phyloP scores from a whole-genome alignment of 2,113 vertebrate genomes.

The Panthera uncia region DNA sequence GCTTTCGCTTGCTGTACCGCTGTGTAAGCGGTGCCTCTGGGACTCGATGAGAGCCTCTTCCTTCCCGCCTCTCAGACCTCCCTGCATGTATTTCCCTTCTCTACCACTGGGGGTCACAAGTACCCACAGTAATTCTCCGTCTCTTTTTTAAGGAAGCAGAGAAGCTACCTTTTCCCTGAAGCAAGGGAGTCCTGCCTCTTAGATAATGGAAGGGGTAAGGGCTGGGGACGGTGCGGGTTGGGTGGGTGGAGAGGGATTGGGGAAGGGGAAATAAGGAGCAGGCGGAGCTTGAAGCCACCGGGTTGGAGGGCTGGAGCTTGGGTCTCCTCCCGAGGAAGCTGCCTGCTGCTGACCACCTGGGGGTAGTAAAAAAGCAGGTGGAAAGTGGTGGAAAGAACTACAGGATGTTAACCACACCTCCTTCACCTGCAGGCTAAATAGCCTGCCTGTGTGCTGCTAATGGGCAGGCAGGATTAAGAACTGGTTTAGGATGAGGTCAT shows the following conservation, averaged over 20 bases:
- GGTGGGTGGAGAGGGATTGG: not conserved
- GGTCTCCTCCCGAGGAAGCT: not conserved
- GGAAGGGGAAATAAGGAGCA: not conserved
- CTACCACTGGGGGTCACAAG: conserved; percentile 64
- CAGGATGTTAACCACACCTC: no score
- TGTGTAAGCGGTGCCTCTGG: accelerated
- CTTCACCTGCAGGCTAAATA: not conserved
- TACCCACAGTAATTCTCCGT: not conserved
- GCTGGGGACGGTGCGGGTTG: no score
- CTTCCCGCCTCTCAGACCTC: not conserved
- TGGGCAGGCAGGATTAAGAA: not conserved
- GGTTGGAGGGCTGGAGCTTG: no score
- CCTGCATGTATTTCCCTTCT: not conserved
- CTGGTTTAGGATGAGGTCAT: not conserved
- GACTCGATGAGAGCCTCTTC: accelerated
- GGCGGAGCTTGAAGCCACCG: not conserved
- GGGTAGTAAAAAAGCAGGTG: no score
- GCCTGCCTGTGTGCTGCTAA: no score
- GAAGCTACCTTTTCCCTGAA: not conserved
- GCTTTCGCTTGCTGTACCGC: not conserved
- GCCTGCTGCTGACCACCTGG: not conserved
- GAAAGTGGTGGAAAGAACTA: accelerated
- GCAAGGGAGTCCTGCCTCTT: not conserved
- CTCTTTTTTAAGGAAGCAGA: not conserved
- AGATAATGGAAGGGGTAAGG: not conserved